Conservation (phyloP, 2,888 invertebrate species). For the Cactoblastis cactorum region DNA sequence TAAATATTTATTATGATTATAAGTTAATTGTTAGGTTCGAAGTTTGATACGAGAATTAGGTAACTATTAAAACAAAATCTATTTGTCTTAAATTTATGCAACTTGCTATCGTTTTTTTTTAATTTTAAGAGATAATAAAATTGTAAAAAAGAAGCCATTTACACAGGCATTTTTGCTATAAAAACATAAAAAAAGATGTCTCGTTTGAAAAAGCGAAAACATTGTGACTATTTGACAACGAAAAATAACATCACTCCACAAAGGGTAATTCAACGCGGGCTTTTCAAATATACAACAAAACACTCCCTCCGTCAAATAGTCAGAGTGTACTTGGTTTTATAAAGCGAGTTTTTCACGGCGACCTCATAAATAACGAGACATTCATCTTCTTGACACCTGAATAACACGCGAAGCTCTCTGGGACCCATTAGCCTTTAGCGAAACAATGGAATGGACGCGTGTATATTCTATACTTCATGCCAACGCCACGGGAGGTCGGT, state of each 20-base stretch:
- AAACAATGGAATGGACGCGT: constrained; percentile 48
- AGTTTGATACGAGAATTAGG: too few relatives aligned
- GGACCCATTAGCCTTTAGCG: constrained; percentile 67
- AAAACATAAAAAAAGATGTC: too few relatives aligned
- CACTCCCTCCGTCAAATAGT: not conserved
- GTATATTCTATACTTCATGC: constrained; percentile 32
- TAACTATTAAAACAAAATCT: too few relatives aligned
- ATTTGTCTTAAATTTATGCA: too few relatives aligned
- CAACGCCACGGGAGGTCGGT: constrained; percentile 18
- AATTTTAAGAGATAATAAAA: too few relatives aligned
- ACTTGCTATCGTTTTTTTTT: too few relatives aligned
- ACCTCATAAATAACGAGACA: constrained; percentile 68
- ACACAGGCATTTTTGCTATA: too few relatives aligned
- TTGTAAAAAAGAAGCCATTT: too few relatives aligned
- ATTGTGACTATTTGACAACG: not conserved
- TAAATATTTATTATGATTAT: too few relatives aligned
- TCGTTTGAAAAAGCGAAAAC: too few relatives aligned
- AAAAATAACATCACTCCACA: not conserved
- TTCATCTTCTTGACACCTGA: constrained; percentile 73
- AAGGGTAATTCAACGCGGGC: not conserved
- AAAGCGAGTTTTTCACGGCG: constrained; percentile 46
- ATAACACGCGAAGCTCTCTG: constrained; percentile 55
- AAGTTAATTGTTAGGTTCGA: too few relatives aligned
- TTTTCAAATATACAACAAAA: constrained; percentile 12
- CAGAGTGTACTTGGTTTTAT: constrained; percentile 33